Evolutionary conservation across 2,888 invertebrate genomes (phyloP).

Genomic region (Agriopis aurantiaria): DNA sequence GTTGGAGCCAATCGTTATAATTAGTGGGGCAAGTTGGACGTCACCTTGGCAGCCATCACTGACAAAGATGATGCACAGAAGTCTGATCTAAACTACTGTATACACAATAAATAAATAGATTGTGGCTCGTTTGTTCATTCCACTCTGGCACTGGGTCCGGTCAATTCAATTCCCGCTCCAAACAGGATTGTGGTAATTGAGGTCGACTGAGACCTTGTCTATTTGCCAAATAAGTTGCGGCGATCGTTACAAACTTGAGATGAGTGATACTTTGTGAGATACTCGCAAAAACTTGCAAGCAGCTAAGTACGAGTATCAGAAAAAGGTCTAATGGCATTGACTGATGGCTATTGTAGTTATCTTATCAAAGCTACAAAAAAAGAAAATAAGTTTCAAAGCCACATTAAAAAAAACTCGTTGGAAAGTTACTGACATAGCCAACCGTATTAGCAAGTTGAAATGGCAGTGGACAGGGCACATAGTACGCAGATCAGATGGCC

Average conservation of each 20-base stretch:
- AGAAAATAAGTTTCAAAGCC: too few species aligned
- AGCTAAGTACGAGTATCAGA: background rate
- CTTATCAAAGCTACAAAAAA: too few species aligned
- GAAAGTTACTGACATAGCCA: too few species aligned
- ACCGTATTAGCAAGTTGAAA: too few species aligned
- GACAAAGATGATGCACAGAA: background rate
- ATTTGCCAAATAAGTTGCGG: conserved; percentile 32
- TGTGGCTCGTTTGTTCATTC: conserved; percentile 22
- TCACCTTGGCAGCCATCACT: too few species aligned
- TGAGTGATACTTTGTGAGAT: conserved; percentile 6
- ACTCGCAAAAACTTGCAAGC: conserved; percentile 7
- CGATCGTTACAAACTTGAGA: conserved; percentile 14
- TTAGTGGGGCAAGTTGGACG: too few species aligned
- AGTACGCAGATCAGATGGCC: too few species aligned
- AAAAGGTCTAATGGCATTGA: too few species aligned
- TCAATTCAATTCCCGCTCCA: conserved; percentile 38
- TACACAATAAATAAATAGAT: conserved; percentile 9
- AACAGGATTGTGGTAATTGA: conserved; percentile 42
- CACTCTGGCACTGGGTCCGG: conserved; percentile 21
- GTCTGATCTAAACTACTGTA: background rate
- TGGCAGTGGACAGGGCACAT: too few species aligned
- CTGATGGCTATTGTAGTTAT: too few species aligned
- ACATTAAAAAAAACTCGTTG: too few species aligned
- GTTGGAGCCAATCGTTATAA: too few species aligned
- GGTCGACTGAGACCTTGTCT: conserved; percentile 31